Evolutionary conservation across 2,888 invertebrate species (phyloP), one percentile per base, ranked within the genome.

Genomic region (Azorinus chamasolen): DNA sequence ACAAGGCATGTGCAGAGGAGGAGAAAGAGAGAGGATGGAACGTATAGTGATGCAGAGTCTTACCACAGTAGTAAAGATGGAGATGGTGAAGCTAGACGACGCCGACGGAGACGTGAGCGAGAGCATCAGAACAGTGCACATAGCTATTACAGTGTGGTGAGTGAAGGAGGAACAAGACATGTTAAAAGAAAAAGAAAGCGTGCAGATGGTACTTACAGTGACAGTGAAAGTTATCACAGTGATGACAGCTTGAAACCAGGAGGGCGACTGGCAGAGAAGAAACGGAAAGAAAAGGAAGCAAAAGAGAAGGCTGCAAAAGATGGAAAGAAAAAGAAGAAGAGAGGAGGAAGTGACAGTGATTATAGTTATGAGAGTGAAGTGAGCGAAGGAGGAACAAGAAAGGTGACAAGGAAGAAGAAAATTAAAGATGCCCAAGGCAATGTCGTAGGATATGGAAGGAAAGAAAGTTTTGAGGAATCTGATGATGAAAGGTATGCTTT

Each of bases 171-270:
- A 1, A 92, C 92, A 3, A 80, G 92, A 4, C 90, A 90, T 54
- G 90, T 92, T 1, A 83, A 83, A 46, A 83, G 92, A 16, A 75
- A 84, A 54, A 79, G 83, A 51, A 87, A 84, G 55, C 80, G 84
- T 10, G 89, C 78, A 2, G 92, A 92, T 65, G 92, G 92, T n/a
- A 92, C 92, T 1, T 92, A 92, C 79, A 87, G 90, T 58, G 89
- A 77, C 37, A 87, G 87, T 70, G 91, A 92, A 64, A 90, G 90
- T 5, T 92, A 92, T 79, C 92, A 92, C 82, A 88, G 88, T 64
- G 89, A 79, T 8, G 88, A 87, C 80, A 90, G 89, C 64, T 76
- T 83, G 20, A 75, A 81, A 66, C 87, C 84, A 43, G 88, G 89
- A 16, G 89, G 89, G 25, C 75, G 88, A 6, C 55, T 84, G 18